Conservation (phyloP, 64 coral and sea anemone genomes). For the Montipora capricornis region DNA sequence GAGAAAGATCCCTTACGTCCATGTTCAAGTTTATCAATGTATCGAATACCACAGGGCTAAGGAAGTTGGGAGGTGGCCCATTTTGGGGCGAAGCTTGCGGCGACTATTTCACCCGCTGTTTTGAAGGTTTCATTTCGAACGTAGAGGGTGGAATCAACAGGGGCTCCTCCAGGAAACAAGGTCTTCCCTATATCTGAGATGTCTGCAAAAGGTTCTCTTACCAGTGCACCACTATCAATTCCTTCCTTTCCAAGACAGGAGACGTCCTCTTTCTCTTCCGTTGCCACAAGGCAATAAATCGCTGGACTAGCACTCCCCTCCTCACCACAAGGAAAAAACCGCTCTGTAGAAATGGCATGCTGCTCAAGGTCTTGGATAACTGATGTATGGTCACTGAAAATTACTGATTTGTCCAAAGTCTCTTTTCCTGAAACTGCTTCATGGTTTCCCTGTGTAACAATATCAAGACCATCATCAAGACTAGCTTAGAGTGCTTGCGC, state of each 20-base stretch:
- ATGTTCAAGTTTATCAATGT: not conserved
- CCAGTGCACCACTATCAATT: not conserved
- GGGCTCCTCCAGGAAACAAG: not conserved
- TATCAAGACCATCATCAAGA: not conserved
- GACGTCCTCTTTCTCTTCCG: not conserved
- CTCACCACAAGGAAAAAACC: not conserved
- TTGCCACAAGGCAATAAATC: not conserved
- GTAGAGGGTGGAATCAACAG: not conserved
- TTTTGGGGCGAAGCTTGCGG: not conserved
- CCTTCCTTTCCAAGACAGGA: not conserved
- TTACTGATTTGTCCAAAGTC: not conserved
- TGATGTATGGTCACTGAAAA: not conserved
- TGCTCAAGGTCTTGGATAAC: not conserved
- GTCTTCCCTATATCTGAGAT: not conserved
- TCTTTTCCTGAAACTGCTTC: not conserved
- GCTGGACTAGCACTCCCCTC: not conserved
- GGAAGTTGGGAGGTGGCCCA: not conserved
- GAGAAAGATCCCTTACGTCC: not conserved
- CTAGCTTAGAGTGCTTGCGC: not conserved
- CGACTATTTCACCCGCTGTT: not conserved
- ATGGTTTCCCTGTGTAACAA: not conserved
- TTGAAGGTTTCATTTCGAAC: not conserved
- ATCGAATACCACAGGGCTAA: not conserved
- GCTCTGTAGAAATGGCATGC: not conserved
- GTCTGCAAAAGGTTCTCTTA: not conserved